These are phyloP conservation scores for Phyllostomus hastatus DNA, from an alignment of 2,113 vertebrate species.

Conservation along the genomic window DNA sequence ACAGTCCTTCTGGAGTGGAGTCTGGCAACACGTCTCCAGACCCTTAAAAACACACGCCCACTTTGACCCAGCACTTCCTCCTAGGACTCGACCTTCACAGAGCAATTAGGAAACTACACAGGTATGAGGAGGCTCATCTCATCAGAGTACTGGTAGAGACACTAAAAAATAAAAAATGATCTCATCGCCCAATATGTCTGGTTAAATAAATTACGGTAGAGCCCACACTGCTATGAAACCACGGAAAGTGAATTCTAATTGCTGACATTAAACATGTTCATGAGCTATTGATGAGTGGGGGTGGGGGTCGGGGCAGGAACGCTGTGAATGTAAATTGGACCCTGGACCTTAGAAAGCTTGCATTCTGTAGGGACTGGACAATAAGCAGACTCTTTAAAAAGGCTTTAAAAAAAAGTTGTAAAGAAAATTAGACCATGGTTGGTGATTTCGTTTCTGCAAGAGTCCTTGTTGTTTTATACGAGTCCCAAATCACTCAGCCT, in stretches of 20 bases:
- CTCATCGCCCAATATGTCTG: background rate
- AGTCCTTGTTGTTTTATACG: slow-evolving; percentile 26
- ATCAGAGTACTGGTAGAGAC: background rate
- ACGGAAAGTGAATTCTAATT: background rate
- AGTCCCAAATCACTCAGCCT: slow-evolving; percentile 54
- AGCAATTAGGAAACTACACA: background rate
- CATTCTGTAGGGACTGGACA: background rate
- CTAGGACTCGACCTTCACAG: background rate
- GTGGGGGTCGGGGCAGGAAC: background rate
- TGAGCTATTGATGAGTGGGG: background rate
- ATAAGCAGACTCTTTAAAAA: background rate
- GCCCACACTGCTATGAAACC: background rate
- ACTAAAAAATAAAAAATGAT: background rate
- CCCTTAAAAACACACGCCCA: background rate
- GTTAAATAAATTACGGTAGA: background rate
- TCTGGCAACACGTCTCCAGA: background rate
- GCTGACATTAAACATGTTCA: background rate
- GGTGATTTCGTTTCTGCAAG: slow-evolving; percentile 31
- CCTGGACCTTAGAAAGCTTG: background rate
- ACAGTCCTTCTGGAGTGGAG: background rate
- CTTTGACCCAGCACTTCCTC: background rate
- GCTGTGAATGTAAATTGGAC: background rate
- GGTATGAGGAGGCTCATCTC: background rate
- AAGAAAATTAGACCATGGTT: background rate
- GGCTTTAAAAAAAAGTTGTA: slow-evolving; percentile 24